Evolutionary conservation across 2,113 vertebrate species (phyloP).

Genomic region (Prolemur simus): DNA sequence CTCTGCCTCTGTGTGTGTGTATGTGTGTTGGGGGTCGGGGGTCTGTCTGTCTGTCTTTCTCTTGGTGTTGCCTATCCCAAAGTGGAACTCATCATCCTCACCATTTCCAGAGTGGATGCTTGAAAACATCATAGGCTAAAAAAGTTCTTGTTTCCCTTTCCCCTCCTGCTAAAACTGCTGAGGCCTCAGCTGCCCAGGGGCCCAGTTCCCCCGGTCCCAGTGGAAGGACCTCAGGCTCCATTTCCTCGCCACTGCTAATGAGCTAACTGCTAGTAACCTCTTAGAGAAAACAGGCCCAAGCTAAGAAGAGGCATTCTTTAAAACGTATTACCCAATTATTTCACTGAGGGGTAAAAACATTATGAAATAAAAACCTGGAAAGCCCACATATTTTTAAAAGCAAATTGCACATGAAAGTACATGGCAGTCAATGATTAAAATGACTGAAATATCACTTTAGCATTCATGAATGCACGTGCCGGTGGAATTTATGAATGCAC

Average conservation of each 20-base stretch:
- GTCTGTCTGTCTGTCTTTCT: not conserved
- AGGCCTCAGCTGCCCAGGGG: not conserved
- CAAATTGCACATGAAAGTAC: not conserved
- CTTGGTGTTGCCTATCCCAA: not conserved
- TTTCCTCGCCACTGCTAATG: not conserved
- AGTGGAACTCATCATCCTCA: not conserved
- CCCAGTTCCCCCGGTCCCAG: not conserved
- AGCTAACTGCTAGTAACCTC: not conserved
- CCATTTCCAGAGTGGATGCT: not conserved
- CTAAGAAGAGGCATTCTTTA: constrained; percentile 3
- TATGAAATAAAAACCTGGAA: constrained; percentile 19
- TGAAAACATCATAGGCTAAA: not conserved
- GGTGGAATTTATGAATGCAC: not conserved
- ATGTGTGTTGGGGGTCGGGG: not conserved
- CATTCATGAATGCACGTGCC: not conserved
- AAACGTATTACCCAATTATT: not conserved
- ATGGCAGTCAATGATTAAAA: not conserved
- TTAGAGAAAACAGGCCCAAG: not conserved
- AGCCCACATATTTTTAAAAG: constrained; percentile 25
- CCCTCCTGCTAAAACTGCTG: not conserved
- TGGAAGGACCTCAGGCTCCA: not conserved
- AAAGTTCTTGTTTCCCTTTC: not conserved
- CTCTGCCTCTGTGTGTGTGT: not conserved
- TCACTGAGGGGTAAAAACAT: not conserved
- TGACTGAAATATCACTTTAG: not conserved